Base-by-base conservation (phyloP, 2,113 vertebrate genomes). In the Passer montanus region DNA sequence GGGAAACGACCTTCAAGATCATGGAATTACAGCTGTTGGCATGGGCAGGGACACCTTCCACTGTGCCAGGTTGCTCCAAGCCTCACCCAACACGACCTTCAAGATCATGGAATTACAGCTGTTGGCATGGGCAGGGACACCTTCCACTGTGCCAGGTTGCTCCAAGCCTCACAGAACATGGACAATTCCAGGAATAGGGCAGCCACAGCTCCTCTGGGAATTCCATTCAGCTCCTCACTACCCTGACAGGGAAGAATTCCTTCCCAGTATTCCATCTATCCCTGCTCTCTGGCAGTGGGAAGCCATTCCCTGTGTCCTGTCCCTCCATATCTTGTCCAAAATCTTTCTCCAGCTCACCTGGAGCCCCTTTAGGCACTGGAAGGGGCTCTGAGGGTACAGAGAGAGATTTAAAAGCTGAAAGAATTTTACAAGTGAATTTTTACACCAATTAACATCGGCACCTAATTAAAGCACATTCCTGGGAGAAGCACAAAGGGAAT, bases 181-280 rank as follows among this genome's bases (percentile, higher is more conserved):
- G 18, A 66, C 12, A 58, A 2, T 81, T 28, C 18, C 52, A 66
- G 27, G 33, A 59, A 44, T 28, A 5, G 33, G 4, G 33, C 10
- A 59, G 37, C 15, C 44, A 52, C 33, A 81, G 33, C 2, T 52
- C 8, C 52, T 46, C 37, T 52, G 60, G 13, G 7, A 33, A 73
- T 31, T 31, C 35, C 6, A 27, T 13, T 2, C 43, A 80, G 16
- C 2, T 0, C 21, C 15, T 73, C 7, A 10, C 2, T 50, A 58
- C 15, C 27, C 22, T 37, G 27, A 0, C 22, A 89, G 13, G 4
- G 2, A 37, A 1, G 12, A 66, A 59, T 67, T 67, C 27, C 23
- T 74, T 39, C 27, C 37, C 35, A 60, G 12, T 8, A 60, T 2
- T 15, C 58, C 27, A 74, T 9, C 44, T 11, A 1, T 0, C 15